phyloP scores from a whole-genome alignment of 2,888 invertebrate species.

The Zygaena filipendulae region DNA sequence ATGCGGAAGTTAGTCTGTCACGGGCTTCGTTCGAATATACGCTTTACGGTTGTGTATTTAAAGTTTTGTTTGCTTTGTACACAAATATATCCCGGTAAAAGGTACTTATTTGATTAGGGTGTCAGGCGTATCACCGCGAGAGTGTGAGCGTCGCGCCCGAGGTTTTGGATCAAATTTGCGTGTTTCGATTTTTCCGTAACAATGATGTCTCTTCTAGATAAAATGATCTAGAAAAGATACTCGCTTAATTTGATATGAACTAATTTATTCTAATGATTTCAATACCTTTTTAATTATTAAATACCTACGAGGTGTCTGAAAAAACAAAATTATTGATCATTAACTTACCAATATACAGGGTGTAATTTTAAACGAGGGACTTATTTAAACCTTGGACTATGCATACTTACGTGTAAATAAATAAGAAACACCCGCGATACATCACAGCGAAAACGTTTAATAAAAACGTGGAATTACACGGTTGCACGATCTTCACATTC shows the following conservation, averaged over 20 bases:
- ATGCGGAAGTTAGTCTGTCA: constrained; percentile 62
- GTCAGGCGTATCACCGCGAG: constrained; percentile 66
- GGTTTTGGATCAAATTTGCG: constrained; percentile 66
- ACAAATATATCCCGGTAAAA: constrained; percentile 46
- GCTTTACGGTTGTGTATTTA: constrained; percentile 25
- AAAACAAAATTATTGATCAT: too few species aligned
- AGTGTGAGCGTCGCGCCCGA: constrained; percentile 56
- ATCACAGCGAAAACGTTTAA: too few species aligned
- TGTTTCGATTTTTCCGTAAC: constrained; percentile 56
- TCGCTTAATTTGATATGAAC: constrained; percentile 9
- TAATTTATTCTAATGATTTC: not conserved
- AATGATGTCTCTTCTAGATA: constrained; percentile 26
- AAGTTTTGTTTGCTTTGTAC: constrained; percentile 23
- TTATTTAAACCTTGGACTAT: too few species aligned
- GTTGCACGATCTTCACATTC: too few species aligned
- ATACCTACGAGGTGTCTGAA: too few species aligned
- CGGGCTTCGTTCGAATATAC: constrained; percentile 22
- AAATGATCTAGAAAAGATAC: constrained; percentile 38
- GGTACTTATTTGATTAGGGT: constrained; percentile 70
- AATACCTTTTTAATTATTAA: constrained; percentile 11
- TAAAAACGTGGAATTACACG: too few species aligned
- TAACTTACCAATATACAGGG: too few species aligned
- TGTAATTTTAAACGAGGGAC: too few species aligned
- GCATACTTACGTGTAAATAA: too few species aligned
- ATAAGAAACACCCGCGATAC: too few species aligned